Percentiles rank a stretch among this genome's conserved stretches.
These are phyloP conservation scores for Sardina pilchardus DNA, from an alignment of 2,113 vertebrate genomes.

Conservation along the genomic window DNA sequence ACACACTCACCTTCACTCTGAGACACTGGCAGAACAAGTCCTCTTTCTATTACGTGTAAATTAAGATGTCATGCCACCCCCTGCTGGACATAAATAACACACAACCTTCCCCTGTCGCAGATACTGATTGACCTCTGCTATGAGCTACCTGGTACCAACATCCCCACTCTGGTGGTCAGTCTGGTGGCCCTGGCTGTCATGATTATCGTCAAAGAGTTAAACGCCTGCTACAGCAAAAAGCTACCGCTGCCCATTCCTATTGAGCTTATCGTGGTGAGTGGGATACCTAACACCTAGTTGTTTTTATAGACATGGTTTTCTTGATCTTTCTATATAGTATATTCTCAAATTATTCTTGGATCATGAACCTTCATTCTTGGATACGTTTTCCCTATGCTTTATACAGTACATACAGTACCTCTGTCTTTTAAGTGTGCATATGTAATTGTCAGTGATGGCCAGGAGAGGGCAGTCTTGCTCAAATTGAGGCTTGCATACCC, in stretches of 20 bases:
- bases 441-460: not conserved
- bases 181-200: constrained; percentile 77
- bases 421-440: not conserved
- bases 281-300: not conserved
- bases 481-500: not conserved
- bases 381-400: not conserved
- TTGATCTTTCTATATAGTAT: not conserved
- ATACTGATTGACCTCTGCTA: constrained; percentile 67
- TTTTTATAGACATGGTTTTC: not conserved
- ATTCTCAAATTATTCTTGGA: not conserved
- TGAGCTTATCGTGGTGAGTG: constrained; percentile 83
- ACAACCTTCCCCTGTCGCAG: not conserved
- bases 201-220: constrained; percentile 82
- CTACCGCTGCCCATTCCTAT: constrained; percentile 86
- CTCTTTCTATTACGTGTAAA: not conserved
- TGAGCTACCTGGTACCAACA: constrained; percentile 71
- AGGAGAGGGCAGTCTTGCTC: not conserved
- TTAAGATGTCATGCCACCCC: not conserved
- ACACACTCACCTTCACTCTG: not conserved
- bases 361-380: not conserved
- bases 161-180: constrained; percentile 78
- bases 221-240: constrained; percentile 68
- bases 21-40: too few relatives aligned
- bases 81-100: not conserved
- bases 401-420: not conserved